These are phyloP conservation scores for Lichenostomus cassidix DNA, from an alignment of 2,113 vertebrate species.

Conservation along the genomic window DNA sequence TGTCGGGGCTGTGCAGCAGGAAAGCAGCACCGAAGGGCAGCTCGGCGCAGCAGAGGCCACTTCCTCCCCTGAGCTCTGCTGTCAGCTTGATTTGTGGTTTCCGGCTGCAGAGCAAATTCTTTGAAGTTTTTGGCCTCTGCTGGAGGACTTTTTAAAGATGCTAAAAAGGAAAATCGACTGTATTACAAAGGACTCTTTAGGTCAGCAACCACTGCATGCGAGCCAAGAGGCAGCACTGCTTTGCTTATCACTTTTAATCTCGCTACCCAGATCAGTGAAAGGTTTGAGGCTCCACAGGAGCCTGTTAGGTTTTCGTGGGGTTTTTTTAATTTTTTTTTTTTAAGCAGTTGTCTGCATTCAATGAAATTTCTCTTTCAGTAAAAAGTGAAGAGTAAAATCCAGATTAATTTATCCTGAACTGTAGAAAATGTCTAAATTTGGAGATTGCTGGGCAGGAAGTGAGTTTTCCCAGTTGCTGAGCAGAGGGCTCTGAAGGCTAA, in stretches of 20 bases:
- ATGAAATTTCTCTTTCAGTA: neutral
- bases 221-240: constrained; percentile 7
- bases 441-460: neutral
- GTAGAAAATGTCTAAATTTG: neutral
- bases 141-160: constrained; percentile 44
- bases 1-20: neutral
- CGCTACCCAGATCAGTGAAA: neutral
- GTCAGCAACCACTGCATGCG: neutral
- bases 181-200: constrained; percentile 36
- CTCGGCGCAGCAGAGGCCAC: neutral
- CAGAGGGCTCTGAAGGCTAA: neutral
- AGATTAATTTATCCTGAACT: neutral
- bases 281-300: neutral
- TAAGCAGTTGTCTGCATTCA: neutral
- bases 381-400: neutral
- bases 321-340: neutral
- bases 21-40: neutral
- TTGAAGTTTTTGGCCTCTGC: constrained; percentile 57
- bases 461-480: neutral
- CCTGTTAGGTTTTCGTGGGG: neutral
- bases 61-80: constrained; percentile 54
- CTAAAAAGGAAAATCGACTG: constrained; percentile 25
- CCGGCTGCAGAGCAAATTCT: constrained; percentile 49
- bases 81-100: constrained; percentile 63
- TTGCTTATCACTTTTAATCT: neutral